Evolutionary conservation across 2,888 invertebrate species (phyloP).

Genomic region (Philhelius pedissequus): DNA sequence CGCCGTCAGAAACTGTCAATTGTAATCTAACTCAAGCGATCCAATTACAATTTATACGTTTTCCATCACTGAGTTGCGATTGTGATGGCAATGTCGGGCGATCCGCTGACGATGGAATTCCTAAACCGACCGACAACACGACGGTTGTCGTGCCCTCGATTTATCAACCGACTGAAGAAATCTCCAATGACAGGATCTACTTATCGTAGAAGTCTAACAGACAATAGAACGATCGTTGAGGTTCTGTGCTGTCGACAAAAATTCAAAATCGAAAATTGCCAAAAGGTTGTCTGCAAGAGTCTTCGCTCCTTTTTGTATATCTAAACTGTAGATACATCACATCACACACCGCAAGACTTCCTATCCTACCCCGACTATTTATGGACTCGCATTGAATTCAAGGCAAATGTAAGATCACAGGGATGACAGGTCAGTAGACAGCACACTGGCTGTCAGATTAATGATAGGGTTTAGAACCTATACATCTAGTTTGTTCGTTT

Average conservation of each 20-base stretch:
- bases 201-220: constrained; percentile 51
- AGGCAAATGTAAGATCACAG: constrained; percentile 49
- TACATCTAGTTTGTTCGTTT: background rate
- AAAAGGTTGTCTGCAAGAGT: constrained; percentile 45
- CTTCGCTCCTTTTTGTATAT: background rate
- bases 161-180: constrained; percentile 52
- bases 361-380: constrained; percentile 45
- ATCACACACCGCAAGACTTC: constrained; percentile 20
- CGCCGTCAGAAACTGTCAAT: constrained; percentile 44
- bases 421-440: constrained; percentile 65
- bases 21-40: constrained; percentile 59
- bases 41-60: constrained; percentile 41
- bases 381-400: constrained; percentile 23
- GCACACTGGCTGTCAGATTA: constrained; percentile 60
- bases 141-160: constrained; percentile 51
- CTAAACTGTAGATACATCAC: too few relatives aligned
- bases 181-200: constrained; percentile 61
- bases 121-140: too few relatives aligned
- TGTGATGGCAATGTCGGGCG: background rate
- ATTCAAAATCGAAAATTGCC: constrained; percentile 53
- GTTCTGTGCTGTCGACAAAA: constrained; percentile 54
- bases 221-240: constrained; percentile 60
- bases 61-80: background rate
- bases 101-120: constrained; percentile 28
- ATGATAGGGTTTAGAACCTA: constrained; percentile 62